phyloP scores from a whole-genome alignment of 2,797 vertebrate genomes.

The Takifugu rubripes region DNA sequence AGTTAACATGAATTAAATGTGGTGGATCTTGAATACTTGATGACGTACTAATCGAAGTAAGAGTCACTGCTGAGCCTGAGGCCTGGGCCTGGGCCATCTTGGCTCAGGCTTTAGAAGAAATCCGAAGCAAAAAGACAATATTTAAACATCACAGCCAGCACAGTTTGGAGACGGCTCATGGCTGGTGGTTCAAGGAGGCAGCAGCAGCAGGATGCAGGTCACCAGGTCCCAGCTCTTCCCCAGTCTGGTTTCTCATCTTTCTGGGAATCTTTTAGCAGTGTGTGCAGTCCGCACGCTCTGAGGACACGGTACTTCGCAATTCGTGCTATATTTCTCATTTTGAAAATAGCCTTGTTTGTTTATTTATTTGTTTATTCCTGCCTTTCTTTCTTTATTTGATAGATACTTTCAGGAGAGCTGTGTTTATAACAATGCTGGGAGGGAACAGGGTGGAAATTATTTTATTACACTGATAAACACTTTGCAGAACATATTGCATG shows the following conservation, averaged over 20 bases:
- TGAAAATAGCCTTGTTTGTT: background rate
- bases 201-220: slow-evolving; percentile 5
- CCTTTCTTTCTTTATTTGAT: background rate
- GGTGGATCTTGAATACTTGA: slow-evolving; percentile 88
- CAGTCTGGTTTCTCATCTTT: slow-evolving; percentile 2
- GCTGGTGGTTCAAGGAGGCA: slow-evolving; percentile 10
- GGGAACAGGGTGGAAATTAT: background rate
- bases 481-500: background rate
- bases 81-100: slow-evolving; percentile 23
- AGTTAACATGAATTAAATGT: slow-evolving; percentile 88
- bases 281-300: background rate
- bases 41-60: slow-evolving; percentile 74
- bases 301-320: too few relatives aligned
- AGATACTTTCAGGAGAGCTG: background rate
- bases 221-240: slow-evolving; percentile 2
- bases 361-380: too few relatives aligned
- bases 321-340: background rate
- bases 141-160: slow-evolving; percentile 55
- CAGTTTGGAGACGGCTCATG: slow-evolving; percentile 30
- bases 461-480: background rate
- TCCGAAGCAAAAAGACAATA: slow-evolving; percentile 51
- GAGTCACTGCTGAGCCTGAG: slow-evolving; percentile 32
- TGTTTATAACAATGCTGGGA: too few relatives aligned
- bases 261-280: too few relatives aligned
- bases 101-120: slow-evolving; percentile 42